phyloP scores from a whole-genome alignment of 2,888 invertebrate genomes.

The Lomographa bimaculata region DNA sequence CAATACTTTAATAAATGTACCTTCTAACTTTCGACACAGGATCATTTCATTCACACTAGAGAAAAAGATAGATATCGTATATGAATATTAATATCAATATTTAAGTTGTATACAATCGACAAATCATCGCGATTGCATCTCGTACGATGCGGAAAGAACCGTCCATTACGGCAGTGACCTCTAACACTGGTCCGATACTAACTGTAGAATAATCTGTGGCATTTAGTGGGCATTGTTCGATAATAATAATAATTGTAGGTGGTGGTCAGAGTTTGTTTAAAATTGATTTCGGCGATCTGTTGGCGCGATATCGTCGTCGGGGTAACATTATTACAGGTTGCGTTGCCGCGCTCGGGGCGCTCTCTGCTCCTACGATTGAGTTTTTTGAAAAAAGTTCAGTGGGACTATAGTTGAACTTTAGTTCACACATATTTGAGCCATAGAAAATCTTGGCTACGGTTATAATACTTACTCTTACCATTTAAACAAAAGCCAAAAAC shows the following conservation, averaged over 20 bases:
- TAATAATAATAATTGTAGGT: slow-evolving; percentile 78
- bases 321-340: slow-evolving; percentile 64
- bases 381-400: slow-evolving; percentile 22
- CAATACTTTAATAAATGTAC: no score
- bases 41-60: slow-evolving; percentile 27
- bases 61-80: slow-evolving; percentile 66
- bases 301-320: slow-evolving; percentile 63
- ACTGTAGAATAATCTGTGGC: slow-evolving; percentile 16
- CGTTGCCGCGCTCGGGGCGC: slow-evolving; percentile 44
- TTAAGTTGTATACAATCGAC: slow-evolving; percentile 76
- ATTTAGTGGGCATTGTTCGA: slow-evolving; percentile 70
- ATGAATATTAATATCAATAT: slow-evolving; percentile 81
- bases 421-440: slow-evolving; percentile 22
- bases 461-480: no score
- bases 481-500: no score
- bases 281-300: slow-evolving; percentile 79
- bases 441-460: no score
- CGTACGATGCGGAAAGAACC: slow-evolving; percentile 72
- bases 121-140: slow-evolving; percentile 80
- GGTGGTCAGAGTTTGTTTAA: slow-evolving; percentile 79
- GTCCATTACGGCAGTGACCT: slow-evolving; percentile 74
- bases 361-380: slow-evolving; percentile 16
- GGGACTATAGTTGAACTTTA: slow-evolving; percentile 2
- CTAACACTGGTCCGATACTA: slow-evolving; percentile 67
- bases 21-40: no score